Base-by-base conservation (phyloP, 2,888 invertebrate species). In the Keiferia lycopersicella region DNA sequence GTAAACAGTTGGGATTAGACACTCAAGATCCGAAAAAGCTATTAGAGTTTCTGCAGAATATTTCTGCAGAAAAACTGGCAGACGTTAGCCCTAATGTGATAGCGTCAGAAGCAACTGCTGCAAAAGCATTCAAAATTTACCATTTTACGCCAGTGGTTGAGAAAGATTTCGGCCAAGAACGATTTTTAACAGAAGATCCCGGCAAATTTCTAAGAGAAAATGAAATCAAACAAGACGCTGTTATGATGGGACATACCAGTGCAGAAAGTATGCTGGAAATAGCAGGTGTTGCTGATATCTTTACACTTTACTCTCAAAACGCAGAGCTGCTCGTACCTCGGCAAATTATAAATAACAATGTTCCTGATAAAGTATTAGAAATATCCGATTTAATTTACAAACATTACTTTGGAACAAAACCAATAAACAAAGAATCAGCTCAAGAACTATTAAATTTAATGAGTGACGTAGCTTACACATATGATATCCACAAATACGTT, bases 211-310 rank as follows among this genome's bases (percentile, higher is more conserved):
- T 81, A 22, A 81, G 73, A 73, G 81, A 85, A 34, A 94, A 94
- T 20, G 84, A 80, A 14, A 77, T 93, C 8, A 81, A 81, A 50
- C 71, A 81, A 51, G 89, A 94, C 1, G 95, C 96, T 0, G 90
- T 95, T 79, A 93, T 97, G 76, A 89, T 94, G 22, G 96, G 96
- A 1, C 78, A 94, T 11, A 96, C 94, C 11, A 92, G 92, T 0
- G 92, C 94, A 63, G 96, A 96, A 85, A 18, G 18, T 14, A 41
- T 59, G 11, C 11, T 38, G 6, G 20, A 41, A 18, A 18, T 59
- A 12, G 41, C 20, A 7, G 39, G 30, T 7, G 93, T 94, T 64
- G 0, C 64, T 78, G 1, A 59, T 65, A 10, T 61, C 59, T 30
- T 64, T 67, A 20, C 38, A 69, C 11, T 51, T 6, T 76, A 74